These are phyloP conservation scores for Ormyrus pomaceus DNA, from an alignment of 2,888 invertebrate genomes.

Conservation along the genomic window DNA sequence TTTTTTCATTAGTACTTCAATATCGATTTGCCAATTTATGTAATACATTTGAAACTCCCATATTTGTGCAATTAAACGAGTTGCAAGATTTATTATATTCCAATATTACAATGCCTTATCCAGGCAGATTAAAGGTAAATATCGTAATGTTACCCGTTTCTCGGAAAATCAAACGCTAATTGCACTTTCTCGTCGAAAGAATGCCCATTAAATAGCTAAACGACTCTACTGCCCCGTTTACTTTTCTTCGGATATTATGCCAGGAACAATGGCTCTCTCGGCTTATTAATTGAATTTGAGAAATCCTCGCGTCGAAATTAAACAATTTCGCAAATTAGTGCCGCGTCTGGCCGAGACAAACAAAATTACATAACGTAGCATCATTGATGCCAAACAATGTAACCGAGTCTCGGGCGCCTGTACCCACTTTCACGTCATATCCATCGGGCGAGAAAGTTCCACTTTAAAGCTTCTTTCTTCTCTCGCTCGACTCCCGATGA, in stretches of 20 bases:
- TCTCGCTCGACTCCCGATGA: too few relatives aligned
- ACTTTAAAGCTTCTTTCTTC: too few relatives aligned
- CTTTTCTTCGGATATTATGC: neutral
- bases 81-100: too few relatives aligned
- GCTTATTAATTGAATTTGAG: too few relatives aligned
- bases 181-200: constrained; percentile 3
- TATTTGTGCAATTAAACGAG: too few relatives aligned
- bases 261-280: neutral
- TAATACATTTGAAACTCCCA: too few relatives aligned
- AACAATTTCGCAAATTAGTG: constrained; percentile 8
- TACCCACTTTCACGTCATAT: neutral
- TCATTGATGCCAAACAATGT: constrained; percentile 10
- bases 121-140: neutral
- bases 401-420: neutral
- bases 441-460: neutral
- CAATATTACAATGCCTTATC: neutral
- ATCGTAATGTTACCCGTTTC: constrained; percentile 8
- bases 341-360: neutral
- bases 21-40: too few relatives aligned
- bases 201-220: constrained; percentile 20
- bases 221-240: neutral
- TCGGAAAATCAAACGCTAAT: constrained; percentile 2
- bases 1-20: too few relatives aligned
- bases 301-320: neutral
- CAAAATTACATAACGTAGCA: neutral